Evolutionary conservation across 2,888 invertebrate genomes (phyloP).

Genomic region (Drosophila infuscata): DNA sequence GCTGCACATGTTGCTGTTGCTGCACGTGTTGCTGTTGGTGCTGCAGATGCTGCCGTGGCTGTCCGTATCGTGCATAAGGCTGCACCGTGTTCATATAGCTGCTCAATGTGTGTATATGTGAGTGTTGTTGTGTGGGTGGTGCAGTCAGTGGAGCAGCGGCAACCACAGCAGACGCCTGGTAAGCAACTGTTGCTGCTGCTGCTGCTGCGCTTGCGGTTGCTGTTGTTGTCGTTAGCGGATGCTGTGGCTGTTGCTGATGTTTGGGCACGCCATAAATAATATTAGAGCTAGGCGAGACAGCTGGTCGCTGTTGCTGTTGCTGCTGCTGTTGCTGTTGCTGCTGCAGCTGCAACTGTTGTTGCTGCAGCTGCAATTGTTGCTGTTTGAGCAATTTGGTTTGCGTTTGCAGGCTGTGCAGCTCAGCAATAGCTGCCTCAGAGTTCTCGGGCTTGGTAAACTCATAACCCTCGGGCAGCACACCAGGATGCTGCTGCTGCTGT

Average conservation of each 20-base stretch:
- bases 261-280: slow-evolving; percentile 65
- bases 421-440: slow-evolving; percentile 74
- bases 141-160: slow-evolving; percentile 37
- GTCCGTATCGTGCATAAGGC: slow-evolving; percentile 75
- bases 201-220: slow-evolving; percentile 17
- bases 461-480: slow-evolving; percentile 69
- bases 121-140: slow-evolving; percentile 63
- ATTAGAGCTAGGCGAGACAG: slow-evolving; percentile 12
- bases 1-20: slow-evolving; percentile 35
- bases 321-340: slow-evolving; percentile 32
- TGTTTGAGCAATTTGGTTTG: slow-evolving; percentile 64
- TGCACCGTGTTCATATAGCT: slow-evolving; percentile 79
- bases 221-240: slow-evolving; percentile 24
- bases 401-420: slow-evolving; percentile 76
- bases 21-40: slow-evolving; percentile 32
- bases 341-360: slow-evolving; percentile 44
- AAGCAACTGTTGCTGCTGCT: slow-evolving; percentile 14
- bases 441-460: slow-evolving; percentile 76
- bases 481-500: slow-evolving; percentile 42
- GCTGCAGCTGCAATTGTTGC: slow-evolving; percentile 66
- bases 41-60: slow-evolving; percentile 47
- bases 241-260: slow-evolving; percentile 41
- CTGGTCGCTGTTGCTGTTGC: slow-evolving; percentile 29
- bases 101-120: slow-evolving; percentile 68
- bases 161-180: slow-evolving; percentile 7